phyloP scores from a whole-genome alignment of 2,888 invertebrate genomes.

The Sphecodes monilicornis region DNA sequence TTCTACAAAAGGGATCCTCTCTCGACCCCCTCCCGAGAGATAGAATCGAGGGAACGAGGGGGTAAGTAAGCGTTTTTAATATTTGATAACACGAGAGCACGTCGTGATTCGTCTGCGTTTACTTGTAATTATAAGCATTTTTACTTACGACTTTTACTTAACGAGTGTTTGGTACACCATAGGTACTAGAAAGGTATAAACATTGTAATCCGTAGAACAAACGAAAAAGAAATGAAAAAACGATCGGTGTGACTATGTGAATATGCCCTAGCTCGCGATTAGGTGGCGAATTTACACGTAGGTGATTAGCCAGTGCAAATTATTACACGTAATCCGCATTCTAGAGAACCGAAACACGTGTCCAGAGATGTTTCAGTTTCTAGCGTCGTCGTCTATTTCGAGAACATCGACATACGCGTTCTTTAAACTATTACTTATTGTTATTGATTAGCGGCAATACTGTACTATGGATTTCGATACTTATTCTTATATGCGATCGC shows the following conservation, averaged over 20 bases:
- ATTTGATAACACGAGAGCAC: slow-evolving; percentile 48
- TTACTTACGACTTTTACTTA: slow-evolving; percentile 81
- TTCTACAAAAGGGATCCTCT: background rate
- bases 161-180: slow-evolving; percentile 70
- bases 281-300: slow-evolving; percentile 70
- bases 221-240: slow-evolving; percentile 23
- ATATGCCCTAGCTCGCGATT: slow-evolving; percentile 75
- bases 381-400: slow-evolving; percentile 30
- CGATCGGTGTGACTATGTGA: slow-evolving; percentile 83
- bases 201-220: slow-evolving; percentile 79
- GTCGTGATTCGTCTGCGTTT: slow-evolving; percentile 79
- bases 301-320: slow-evolving; percentile 65
- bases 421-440: slow-evolving; percentile 28
- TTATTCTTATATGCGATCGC: slow-evolving; percentile 32
- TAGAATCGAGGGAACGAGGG: background rate
- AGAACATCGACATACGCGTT: slow-evolving; percentile 54
- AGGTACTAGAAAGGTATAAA: slow-evolving; percentile 70
- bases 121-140: slow-evolving; percentile 80
- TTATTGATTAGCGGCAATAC: slow-evolving; percentile 14
- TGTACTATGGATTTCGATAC: slow-evolving; percentile 39
- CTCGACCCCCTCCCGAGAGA: background rate
- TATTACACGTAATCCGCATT: slow-evolving; percentile 62
- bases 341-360: slow-evolving; percentile 55
- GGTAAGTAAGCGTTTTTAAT: slow-evolving; percentile 29
- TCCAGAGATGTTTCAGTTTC: slow-evolving; percentile 51